A percentile compares a stretch with the other conserved stretches of the same genome.
phyloP scores from a whole-genome alignment of 2,888 invertebrate species.

The Anticlea derivata region DNA sequence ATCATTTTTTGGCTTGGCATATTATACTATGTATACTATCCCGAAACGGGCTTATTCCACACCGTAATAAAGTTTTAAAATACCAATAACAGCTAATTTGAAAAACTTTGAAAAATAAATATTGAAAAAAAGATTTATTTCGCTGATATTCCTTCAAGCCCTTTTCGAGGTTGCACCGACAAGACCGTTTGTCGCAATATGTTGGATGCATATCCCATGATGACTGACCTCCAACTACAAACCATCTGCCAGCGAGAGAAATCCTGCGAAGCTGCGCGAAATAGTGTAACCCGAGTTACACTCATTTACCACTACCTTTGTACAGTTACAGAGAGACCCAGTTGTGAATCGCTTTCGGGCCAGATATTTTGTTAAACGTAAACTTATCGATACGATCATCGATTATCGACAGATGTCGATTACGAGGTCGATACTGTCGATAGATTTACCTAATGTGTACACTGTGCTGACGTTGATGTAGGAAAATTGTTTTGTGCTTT shows the following conservation, averaged over 20 bases:
- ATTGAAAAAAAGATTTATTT: too few species aligned
- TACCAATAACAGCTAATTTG: too few species aligned
- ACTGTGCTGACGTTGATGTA: conserved; percentile 30
- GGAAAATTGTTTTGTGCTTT: conserved; percentile 27
- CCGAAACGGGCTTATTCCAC: too few species aligned
- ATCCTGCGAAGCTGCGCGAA: neutral
- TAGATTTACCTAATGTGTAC: conserved; percentile 35
- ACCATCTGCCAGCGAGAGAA: neutral
- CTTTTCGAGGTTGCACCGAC: too few species aligned
- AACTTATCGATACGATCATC: conserved; percentile 34
- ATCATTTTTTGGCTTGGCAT: too few species aligned
- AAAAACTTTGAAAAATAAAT: too few species aligned
- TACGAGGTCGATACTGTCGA: conserved; percentile 29
- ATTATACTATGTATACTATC: too few species aligned
- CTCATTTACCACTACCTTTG: neutral
- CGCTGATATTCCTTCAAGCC: too few species aligned
- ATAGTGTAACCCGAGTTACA: neutral
- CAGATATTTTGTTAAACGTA: conserved; percentile 39
- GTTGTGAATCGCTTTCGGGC: conserved; percentile 38
- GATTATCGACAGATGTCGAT: conserved; percentile 36
- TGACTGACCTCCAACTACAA: too few species aligned
- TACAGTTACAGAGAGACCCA: conserved; percentile 23
- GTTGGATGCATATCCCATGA: too few species aligned
- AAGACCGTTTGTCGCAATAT: too few species aligned
- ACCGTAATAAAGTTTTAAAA: too few species aligned